These are phyloP conservation scores for Lepidochrysops patricia DNA, from an alignment of 2,888 invertebrate genomes.

Conservation along the genomic window DNA sequence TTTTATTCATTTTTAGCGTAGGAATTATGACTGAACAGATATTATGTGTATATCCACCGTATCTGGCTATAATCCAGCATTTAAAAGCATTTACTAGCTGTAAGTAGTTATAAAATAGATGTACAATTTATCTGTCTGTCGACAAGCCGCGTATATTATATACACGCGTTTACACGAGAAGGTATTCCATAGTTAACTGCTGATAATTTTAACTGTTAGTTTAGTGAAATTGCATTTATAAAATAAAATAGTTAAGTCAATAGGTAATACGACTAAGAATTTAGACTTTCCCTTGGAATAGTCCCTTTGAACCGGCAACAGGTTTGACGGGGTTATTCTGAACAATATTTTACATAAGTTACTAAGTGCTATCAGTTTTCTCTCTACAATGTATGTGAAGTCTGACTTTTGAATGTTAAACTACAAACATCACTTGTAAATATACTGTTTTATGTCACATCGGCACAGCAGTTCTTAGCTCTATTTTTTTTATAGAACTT, in stretches of 20 bases:
- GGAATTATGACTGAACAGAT: slow-evolving; percentile 20
- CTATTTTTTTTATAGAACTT: slow-evolving; percentile 49
- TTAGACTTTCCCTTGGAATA: slow-evolving; percentile 50
- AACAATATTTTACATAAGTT: slow-evolving; percentile 32
- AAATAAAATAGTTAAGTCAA: slow-evolving; percentile 29
- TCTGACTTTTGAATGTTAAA: neutral
- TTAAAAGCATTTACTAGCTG: slow-evolving; percentile 56
- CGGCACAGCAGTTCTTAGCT: slow-evolving; percentile 38
- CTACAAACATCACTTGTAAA: slow-evolving; percentile 41
- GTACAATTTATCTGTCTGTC: slow-evolving; percentile 22
- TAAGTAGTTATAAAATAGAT: slow-evolving; percentile 30
- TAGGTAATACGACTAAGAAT: slow-evolving; percentile 24
- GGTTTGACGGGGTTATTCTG: slow-evolving; percentile 65
- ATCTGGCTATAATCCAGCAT: slow-evolving; percentile 61
- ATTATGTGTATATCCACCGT: slow-evolving; percentile 52
- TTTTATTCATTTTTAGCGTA: slow-evolving; percentile 19
- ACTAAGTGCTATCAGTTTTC: slow-evolving; percentile 18
- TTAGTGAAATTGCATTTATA: slow-evolving; percentile 51
- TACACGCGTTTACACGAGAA: slow-evolving; percentile 33
- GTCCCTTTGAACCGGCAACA: slow-evolving; percentile 45
- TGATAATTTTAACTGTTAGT: slow-evolving; percentile 24
- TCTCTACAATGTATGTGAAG: slow-evolving; percentile 17
- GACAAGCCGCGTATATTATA: slow-evolving; percentile 27
- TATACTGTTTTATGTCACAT: slow-evolving; percentile 40
- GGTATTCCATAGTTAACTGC: slow-evolving; percentile 17